A percentile compares a stretch with the other conserved stretches of the same genome.
phyloP scores from a whole-genome alignment of 2,888 invertebrate species.

The Limnephilus marmoratus region DNA sequence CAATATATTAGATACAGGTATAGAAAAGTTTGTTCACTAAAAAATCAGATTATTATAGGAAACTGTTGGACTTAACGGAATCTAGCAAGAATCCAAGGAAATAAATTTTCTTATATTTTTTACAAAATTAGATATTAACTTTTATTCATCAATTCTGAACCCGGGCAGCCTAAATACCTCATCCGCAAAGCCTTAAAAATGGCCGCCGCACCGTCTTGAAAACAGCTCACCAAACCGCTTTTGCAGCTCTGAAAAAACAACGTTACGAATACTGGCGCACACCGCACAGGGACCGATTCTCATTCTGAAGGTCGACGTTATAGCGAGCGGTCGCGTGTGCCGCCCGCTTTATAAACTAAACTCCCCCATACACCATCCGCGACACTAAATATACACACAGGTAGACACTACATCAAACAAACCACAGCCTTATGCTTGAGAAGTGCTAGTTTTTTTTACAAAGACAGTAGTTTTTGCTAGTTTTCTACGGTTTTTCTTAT shows the following conservation, averaged over 20 bases:
- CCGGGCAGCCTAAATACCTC: neutral
- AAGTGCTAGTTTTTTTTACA: neutral
- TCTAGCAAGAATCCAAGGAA: neutral
- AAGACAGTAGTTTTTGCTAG: neutral
- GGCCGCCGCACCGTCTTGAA: neutral
- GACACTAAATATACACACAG: neutral
- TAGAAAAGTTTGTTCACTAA: too few species aligned
- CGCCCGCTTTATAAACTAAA: constrained; percentile 5
- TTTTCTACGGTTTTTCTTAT: neutral
- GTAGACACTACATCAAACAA: neutral
- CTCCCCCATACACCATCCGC: neutral
- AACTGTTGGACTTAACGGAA: neutral
- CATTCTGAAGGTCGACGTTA: constrained; percentile 28
- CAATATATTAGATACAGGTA: neutral
- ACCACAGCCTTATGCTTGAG: neutral
- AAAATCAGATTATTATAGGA: too few species aligned
- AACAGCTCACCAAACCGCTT: constrained; percentile 11
- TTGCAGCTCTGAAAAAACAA: constrained; percentile 31
- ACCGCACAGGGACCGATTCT: neutral
- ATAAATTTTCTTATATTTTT: too few species aligned
- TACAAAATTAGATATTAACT: too few species aligned
- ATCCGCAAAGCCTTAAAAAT: neutral
- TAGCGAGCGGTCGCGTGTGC: constrained; percentile 21
- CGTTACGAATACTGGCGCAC: constrained; percentile 2
- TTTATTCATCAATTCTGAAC: neutral